phyloP scores from a whole-genome alignment of 1,140 invertebrate species.

The Lycorma delicatula region DNA sequence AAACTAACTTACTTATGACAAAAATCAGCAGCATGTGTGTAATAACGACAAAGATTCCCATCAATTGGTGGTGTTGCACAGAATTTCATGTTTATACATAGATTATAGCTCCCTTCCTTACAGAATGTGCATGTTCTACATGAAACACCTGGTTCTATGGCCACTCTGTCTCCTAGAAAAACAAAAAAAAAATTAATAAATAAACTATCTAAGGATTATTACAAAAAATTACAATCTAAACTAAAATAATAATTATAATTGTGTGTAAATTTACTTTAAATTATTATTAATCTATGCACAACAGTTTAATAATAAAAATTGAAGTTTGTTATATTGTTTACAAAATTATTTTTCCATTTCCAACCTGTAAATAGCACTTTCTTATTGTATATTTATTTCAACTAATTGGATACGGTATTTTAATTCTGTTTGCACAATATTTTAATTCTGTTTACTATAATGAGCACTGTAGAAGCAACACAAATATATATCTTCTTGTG shows the following conservation, averaged over 20 bases:
- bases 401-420: too few relatives aligned
- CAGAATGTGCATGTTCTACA: slow-evolving; percentile 80
- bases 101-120: slow-evolving; percentile 80
- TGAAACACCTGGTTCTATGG: slow-evolving; percentile 85
- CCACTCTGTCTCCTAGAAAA: slow-evolving; percentile 72
- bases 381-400: too few relatives aligned
- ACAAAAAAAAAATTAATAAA: neutral
- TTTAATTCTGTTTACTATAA: too few relatives aligned
- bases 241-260: neutral
- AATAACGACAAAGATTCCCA: slow-evolving; percentile 77
- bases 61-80: slow-evolving; percentile 84
- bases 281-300: neutral
- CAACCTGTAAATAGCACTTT: neutral
- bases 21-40: slow-evolving; percentile 86
- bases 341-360: neutral
- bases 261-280: neutral
- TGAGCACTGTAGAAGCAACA: too few relatives aligned
- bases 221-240: neutral
- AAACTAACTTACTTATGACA: slow-evolving; percentile 84
- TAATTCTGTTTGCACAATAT: too few relatives aligned
- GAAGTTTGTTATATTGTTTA: neutral
- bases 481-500: too few relatives aligned
- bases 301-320: neutral
- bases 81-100: slow-evolving; percentile 79
- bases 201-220: neutral